Evolutionary conservation across 2,888 invertebrate species (phyloP), one percentile per base, ranked within the genome.

Genomic region (Neoitamus cyanurus): DNA sequence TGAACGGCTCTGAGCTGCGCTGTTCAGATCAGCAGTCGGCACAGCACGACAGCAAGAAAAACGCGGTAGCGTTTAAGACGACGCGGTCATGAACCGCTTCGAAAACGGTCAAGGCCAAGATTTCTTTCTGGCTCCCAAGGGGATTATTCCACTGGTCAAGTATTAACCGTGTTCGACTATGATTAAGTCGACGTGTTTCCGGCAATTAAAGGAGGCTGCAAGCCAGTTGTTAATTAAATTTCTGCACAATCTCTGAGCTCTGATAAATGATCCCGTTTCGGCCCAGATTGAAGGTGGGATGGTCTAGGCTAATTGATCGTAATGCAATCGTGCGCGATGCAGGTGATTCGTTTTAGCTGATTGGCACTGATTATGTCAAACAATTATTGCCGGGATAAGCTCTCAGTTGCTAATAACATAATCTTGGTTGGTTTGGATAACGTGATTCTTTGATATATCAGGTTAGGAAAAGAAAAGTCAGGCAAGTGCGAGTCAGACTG

Each of bases 41-140:
- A 0, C 70, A 70, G 31, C 30, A 70, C 6, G 31, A n/a, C 15
- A 31, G 31, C n/a, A 70, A 70, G 70, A 31, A 70, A 69, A 31
- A 70, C n/a, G 15, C 70, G 30, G 30, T 31, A 31, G 70, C 30
- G 30, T 70, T 70, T 30, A 70, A 70, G n/a, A 31, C 31, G 30
- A 30, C n/a, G 70, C n/a, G 70, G 31, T 70, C 70, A 13, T 70
- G 70, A 31, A 70, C 31, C n/a, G 70, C 31, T 31, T 3, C 30
- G 11, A 31, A 70, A 70, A 70, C 70, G 70, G 70, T 70, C 70
- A 70, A 70, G 70, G 70, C 70, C 70, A 70, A 70, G 70, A 70
- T 31, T 70, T 70, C 70, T 20, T 9, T 70, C 70, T 28, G 13
- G 6, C 28, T 31, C 30, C 15, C 70, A 70, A 30, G 31, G 70